These are phyloP conservation scores for Macrosoma leucophasiata DNA, from an alignment of 2,888 invertebrate species.

Conservation along the genomic window DNA sequence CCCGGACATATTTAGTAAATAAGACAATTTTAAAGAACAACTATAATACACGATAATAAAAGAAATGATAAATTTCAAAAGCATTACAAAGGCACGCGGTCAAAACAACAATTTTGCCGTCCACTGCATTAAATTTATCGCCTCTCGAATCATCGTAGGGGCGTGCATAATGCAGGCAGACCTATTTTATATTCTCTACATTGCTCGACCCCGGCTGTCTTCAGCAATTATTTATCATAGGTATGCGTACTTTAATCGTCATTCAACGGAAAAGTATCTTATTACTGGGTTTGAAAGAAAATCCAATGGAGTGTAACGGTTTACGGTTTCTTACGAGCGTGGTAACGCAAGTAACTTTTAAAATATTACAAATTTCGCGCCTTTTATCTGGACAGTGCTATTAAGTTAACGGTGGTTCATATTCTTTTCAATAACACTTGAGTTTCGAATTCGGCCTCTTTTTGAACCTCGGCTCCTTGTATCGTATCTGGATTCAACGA, in stretches of 20 bases:
- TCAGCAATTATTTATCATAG: too few relatives aligned
- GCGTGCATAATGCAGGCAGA: slow-evolving; percentile 66
- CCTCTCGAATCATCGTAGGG: slow-evolving; percentile 64
- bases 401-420: slow-evolving; percentile 58
- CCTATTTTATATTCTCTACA: slow-evolving; percentile 65
- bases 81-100: slow-evolving; percentile 54
- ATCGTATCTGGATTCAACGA: too few relatives aligned
- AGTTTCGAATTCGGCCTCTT: too few relatives aligned
- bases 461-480: too few relatives aligned
- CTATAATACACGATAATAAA: too few relatives aligned
- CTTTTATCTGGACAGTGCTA: slow-evolving; percentile 50
- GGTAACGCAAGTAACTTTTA: slow-evolving; percentile 33
- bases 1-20: too few relatives aligned
- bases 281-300: too few relatives aligned
- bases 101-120: slow-evolving; percentile 73
- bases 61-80: slow-evolving; percentile 37
- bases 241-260: too few relatives aligned
- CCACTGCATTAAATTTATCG: slow-evolving; percentile 69
- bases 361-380: slow-evolving; percentile 64
- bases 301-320: too few relatives aligned
- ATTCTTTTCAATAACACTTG: slow-evolving; percentile 37
- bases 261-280: too few relatives aligned
- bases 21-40: too few relatives aligned
- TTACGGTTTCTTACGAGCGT: slow-evolving; percentile 33
- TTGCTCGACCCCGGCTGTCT: too few relatives aligned